Percentiles rank a stretch among this genome's conserved stretches.
phyloP scores from a whole-genome alignment of 1,140 invertebrate genomes.

The Gyrodactylus salaris region DNA sequence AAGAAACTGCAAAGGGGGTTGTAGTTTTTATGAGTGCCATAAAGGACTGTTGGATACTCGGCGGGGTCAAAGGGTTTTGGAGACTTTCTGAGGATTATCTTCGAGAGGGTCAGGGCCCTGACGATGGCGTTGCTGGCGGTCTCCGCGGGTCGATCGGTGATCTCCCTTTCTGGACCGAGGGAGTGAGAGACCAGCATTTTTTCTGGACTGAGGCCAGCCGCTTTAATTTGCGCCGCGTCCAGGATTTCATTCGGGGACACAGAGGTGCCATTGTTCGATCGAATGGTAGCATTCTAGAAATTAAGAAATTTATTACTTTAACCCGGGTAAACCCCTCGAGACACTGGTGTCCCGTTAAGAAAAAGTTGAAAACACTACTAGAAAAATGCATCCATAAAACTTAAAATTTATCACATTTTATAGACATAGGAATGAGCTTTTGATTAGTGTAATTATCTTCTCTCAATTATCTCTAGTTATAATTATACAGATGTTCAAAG shows the following conservation, averaged over 20 bases:
- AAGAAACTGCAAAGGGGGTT: not conserved
- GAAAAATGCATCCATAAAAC: too few relatives aligned
- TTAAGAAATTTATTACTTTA: too few relatives aligned
- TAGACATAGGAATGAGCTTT: too few relatives aligned
- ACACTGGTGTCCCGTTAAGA: too few relatives aligned
- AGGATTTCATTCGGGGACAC: not conserved
- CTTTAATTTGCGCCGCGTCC: not conserved
- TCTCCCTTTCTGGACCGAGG: not conserved
- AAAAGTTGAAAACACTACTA: too few relatives aligned
- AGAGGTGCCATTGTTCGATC: not conserved
- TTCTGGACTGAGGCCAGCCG: not conserved
- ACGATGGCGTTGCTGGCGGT: not conserved
- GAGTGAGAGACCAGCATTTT: not conserved
- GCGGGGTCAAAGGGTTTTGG: not conserved
- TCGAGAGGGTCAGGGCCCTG: not conserved
- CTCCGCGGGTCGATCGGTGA: not conserved
- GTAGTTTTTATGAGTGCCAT: not conserved
- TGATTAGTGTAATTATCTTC: too few relatives aligned
- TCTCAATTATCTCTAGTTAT: too few relatives aligned
- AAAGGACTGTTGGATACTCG: not conserved
- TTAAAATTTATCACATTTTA: too few relatives aligned
- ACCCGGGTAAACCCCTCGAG: too few relatives aligned
- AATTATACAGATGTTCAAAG: too few relatives aligned
- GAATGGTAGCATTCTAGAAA: not conserved
- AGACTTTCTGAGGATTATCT: not conserved